Evolutionary conservation across 2,888 invertebrate genomes (phyloP), one percentile per base, ranked within the genome.

Genomic region (Yponomeuta evonymella): DNA sequence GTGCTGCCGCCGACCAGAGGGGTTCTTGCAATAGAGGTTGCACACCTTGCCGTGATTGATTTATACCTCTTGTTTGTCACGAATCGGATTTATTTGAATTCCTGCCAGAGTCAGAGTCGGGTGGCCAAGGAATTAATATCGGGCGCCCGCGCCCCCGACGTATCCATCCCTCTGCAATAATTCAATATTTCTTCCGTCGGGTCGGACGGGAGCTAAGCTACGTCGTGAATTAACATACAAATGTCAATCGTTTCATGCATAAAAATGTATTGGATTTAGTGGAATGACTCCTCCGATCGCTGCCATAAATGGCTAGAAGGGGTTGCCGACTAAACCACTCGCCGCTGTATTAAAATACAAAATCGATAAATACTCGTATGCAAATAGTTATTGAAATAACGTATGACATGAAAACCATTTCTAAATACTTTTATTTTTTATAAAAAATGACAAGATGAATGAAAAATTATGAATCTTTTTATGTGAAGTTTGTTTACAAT

Each of bases 1-100:
- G 15, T 58, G 51, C 51, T 8, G 15, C 51, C 51, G 15, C 51
- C 15, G 51, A 0, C 51, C 51, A 58, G 51, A 58, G 51, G 51
- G 51, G 51, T 15, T 15, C 77, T 77, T 89, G 90, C 91, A 91
- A 88, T 89, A 88, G 86, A 86, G 80, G 81, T 81, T 87, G 90
- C 88, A 88, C 89, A 79, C 90, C 89, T 89, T 90, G 88, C 85
- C 75, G 73, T 89, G 93, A 93, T 93, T 93, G 93, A 93, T 93
- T 92, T 92, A 93, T 93, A 85, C 87, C 85, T 92, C 90, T 93
- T 93, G 93, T 93, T 93, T 93, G 93, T 92, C 92, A 90, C 90
- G 80, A 83, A 83, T 78, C 82, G 83, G 90, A 92, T 92, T 92
- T 92, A 93, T 93, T 92, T 92, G 92, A 92, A 92, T 91, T 91